Evolutionary conservation across 2,888 invertebrate species (phyloP), one percentile per base, ranked within the genome.

Genomic region (Cryptocephalus primarius): DNA sequence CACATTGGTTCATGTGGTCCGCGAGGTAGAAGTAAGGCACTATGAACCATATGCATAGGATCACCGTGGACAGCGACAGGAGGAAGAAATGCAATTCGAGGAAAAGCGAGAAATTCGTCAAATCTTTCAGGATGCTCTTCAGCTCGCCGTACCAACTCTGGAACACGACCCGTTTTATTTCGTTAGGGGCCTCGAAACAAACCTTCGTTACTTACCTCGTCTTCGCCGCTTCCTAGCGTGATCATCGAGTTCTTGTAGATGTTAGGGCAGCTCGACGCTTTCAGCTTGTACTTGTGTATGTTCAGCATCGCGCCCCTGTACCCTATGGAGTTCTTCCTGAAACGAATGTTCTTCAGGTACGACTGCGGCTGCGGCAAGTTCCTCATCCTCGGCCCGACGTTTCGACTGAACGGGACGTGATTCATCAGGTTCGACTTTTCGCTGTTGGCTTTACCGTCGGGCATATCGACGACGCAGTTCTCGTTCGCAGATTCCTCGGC

Each of bases 11-110:
- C 73, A 90, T 83, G 65, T 88, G 84, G 60, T 94, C 92, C 44
- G 88, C 86, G 49, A 94, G 75, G 69, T 92, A 95, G 66, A 95
- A 88, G 72, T 95, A 95, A 8, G 94, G 93, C 43, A 95, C 88
- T 60, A 96, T 93, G 68, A 88, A 89, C 88, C 92, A 93, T 59
- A 86, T 82, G 70, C 93, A 95, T 42, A 95, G 76, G 42, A 94
- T 75, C 55, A 92, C 82, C 52, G 92, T 94, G 41, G 92, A 88
- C 8, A 91, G 63, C 47, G 89, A 87, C 62, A 93, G 79, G 31
- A 88, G 74, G 49, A 87, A 74, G 68, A 89, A 91, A 55, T 88
- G 86, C 44, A 80, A 69, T 61, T 85, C 82, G 62, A 82, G 73
- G 65, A 90, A 85, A 64, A 90, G 77, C 10, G 83, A 79, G 58